These are phyloP conservation scores for Pristionchus entomophagus DNA, from an alignment of 2,888 invertebrate species.

Conservation along the genomic window DNA sequence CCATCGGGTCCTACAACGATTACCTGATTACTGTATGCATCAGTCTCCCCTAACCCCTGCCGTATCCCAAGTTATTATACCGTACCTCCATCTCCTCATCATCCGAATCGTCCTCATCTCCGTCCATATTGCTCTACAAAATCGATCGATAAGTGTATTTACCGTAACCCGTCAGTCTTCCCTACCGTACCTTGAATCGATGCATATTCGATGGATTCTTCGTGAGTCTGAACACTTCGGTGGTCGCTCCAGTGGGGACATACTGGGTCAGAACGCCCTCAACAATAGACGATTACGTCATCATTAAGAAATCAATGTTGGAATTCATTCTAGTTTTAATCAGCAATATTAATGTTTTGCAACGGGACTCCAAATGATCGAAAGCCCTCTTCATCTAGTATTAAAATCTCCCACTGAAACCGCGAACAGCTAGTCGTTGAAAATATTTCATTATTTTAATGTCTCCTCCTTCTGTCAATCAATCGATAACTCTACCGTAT, in stretches of 20 bases:
- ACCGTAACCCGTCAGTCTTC: neutral
- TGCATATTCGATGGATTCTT: conserved; percentile 34
- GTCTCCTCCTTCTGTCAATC: neutral
- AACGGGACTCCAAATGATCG: no score
- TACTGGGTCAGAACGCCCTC: conserved; percentile 32
- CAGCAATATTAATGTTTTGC: no score
- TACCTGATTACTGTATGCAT: conserved; percentile 46
- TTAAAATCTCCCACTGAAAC: neutral
- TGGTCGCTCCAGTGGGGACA: conserved; percentile 5
- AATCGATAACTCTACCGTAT: neutral
- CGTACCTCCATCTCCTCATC: conserved; percentile 58
- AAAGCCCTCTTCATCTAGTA: no score
- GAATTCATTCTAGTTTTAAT: neutral
- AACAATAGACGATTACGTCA: neutral
- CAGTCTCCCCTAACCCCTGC: neutral
- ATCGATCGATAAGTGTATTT: neutral
- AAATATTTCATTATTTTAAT: no score
- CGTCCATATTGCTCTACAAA: conserved; percentile 45
- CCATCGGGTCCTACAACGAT: conserved; percentile 50
- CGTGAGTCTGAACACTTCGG: conserved; percentile 42
- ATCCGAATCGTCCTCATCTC: conserved; percentile 53
- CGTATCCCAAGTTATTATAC: no score
- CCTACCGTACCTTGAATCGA: conserved; percentile 43
- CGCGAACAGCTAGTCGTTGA: no score
- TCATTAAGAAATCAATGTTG: neutral